Evolutionary conservation across 2,797 vertebrate species (phyloP), one percentile per base, ranked within the genome.

Genomic region (Buceros bicornis): DNA sequence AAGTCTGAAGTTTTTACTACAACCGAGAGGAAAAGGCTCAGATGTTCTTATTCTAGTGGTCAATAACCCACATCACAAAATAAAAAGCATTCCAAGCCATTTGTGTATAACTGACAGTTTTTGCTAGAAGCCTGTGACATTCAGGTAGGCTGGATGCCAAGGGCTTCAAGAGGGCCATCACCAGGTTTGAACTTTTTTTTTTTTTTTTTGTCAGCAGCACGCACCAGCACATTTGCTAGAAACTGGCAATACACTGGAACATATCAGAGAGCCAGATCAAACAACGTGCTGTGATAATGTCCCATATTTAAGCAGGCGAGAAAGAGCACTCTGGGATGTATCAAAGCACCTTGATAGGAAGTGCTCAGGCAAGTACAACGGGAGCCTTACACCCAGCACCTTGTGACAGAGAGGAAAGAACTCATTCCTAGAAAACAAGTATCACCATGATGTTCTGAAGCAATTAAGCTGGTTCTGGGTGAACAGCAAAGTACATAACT

Each of bases 1-100:
- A 85, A 77, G 40, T 65, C 80, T 95, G 87, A 95, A 95, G 91
- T 83, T 91, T 87, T 87, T 96, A 96, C 85, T 95, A 86, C 70
- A 88, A 73, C 37, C 45, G 66, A 95, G 81, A 94, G 60, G 48
- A 92, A 95, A 97, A 81, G 64, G 58, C 89, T 95, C 80, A 82
- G 84, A 87, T 33, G 43, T 87, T 94, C 93, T 81, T 82, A 80
- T 94, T 95, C 71, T 5, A 3, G 45, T 54, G 70, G 57, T 83
- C 88, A 93, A 82, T 89, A 95, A 96, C 42, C 43, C 85, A 81
- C 29, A 0, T 87, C 90, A 86, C 90, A 89, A 96, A 93, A 90
- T 72, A 91, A 94, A 93, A 94, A 77, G 69, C 26, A 13, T 90
- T 87, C 87, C 42, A 89, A 77, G 65, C 87, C 61, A 91, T 87